Percentiles rank a stretch among this genome's conserved stretches.
phyloP scores from a whole-genome alignment of 2,888 invertebrate genomes.

The Pyrgus malvae region DNA sequence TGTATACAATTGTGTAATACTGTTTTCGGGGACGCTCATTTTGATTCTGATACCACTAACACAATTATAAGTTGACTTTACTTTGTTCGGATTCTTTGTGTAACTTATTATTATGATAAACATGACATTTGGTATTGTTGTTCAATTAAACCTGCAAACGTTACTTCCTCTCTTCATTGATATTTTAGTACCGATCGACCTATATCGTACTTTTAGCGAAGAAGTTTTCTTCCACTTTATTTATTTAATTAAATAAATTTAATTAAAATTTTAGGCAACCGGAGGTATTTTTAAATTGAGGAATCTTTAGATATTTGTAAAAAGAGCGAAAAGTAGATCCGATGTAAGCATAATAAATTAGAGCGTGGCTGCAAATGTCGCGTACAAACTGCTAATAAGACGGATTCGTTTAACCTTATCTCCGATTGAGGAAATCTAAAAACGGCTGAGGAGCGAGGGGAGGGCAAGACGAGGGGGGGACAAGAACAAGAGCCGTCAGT shows the following conservation, averaged over 20 bases:
- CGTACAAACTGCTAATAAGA: slow-evolving; percentile 75
- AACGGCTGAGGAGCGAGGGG: slow-evolving; percentile 56
- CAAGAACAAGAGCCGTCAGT: slow-evolving; percentile 82
- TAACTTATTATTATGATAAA: slow-evolving; percentile 72
- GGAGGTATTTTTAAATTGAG: too few relatives aligned
- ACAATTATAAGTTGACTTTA: slow-evolving; percentile 75
- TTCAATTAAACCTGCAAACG: slow-evolving; percentile 57
- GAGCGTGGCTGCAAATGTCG: slow-evolving; percentile 61
- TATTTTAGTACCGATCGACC: not conserved
- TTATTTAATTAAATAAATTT: too few relatives aligned
- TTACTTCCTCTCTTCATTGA: slow-evolving; percentile 50
- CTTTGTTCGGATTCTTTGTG: slow-evolving; percentile 68
- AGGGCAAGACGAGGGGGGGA: slow-evolving; percentile 48
- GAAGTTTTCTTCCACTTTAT: too few relatives aligned
- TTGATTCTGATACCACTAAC: slow-evolving; percentile 72
- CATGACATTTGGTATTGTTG: slow-evolving; percentile 63
- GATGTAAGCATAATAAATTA: slow-evolving; percentile 58
- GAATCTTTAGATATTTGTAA: not conserved
- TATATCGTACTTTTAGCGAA: too few relatives aligned
- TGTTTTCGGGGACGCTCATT: slow-evolving; percentile 77
- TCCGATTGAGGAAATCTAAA: slow-evolving; percentile 79
- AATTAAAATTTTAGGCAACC: too few relatives aligned
- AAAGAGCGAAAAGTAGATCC: not conserved
- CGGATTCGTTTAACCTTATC: slow-evolving; percentile 79
- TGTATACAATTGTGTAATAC: slow-evolving; percentile 79